phyloP scores from a whole-genome alignment of 53 echinoderm and acorn worm genomes.

The Henricia sp. region DNA sequence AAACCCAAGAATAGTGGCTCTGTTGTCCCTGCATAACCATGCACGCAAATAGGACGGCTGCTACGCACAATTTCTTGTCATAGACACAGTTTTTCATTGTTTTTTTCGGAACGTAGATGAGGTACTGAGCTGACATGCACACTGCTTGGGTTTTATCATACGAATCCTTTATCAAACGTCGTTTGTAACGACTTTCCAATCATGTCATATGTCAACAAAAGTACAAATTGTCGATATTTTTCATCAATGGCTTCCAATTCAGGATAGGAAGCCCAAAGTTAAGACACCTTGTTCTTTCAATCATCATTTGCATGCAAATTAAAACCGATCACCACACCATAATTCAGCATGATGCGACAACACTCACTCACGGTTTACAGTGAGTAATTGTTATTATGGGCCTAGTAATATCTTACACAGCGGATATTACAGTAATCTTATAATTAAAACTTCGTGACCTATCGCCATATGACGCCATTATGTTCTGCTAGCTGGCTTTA shows the following conservation, averaged over 20 bases:
- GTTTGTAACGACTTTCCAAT: too few species aligned
- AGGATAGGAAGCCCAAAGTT: background rate
- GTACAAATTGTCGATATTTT: background rate
- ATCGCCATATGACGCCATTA: background rate
- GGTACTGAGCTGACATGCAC: too few species aligned
- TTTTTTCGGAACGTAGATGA: too few species aligned
- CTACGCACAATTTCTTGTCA: too few species aligned
- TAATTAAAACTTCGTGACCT: slow-evolving; percentile 19
- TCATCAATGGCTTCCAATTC: background rate
- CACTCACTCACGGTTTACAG: background rate
- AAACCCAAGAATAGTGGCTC: too few species aligned
- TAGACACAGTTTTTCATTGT: too few species aligned
- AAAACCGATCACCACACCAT: background rate
- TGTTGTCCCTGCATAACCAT: too few species aligned
- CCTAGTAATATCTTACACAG: background rate
- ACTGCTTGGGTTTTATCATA: too few species aligned
- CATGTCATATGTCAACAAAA: too few species aligned
- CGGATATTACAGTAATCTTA: slow-evolving; percentile 21
- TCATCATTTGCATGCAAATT: background rate
- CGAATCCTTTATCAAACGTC: too few species aligned
- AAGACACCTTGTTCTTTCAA: background rate
- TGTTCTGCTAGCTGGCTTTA: background rate
- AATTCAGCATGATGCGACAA: background rate
- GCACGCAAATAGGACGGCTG: too few species aligned
- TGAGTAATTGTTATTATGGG: slow-evolving; percentile 13